These are phyloP conservation scores for Diprion similis DNA, from an alignment of 1,140 invertebrate species.

Conservation along the genomic window DNA sequence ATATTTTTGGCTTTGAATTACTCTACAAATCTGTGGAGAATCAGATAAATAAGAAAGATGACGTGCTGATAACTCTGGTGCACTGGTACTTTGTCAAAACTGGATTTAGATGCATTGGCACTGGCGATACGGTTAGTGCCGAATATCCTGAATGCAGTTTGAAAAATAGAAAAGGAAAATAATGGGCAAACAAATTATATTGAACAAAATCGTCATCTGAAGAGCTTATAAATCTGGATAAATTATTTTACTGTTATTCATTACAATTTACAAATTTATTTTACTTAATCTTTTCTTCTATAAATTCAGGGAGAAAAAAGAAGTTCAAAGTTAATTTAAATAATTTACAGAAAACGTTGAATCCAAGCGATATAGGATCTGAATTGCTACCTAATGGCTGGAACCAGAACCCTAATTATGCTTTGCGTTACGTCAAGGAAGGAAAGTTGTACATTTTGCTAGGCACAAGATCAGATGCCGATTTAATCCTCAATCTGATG, in stretches of 20 bases:
- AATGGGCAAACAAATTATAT: not conserved
- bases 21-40: constrained; percentile 68
- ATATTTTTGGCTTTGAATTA: constrained; percentile 76
- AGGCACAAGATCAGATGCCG: constrained; percentile 68
- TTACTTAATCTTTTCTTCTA: constrained; percentile 17
- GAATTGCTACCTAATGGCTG: constrained; percentile 75
- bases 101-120: constrained; percentile 75
- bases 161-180: not conserved
- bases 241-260: constrained; percentile 5
- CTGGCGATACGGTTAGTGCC: constrained; percentile 70
- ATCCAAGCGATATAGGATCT: constrained; percentile 66
- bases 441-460: constrained; percentile 72
- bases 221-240: not conserved
- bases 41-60: constrained; percentile 71
- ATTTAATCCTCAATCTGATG: constrained; percentile 71
- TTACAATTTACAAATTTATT: constrained; percentile 6
- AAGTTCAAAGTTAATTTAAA: not conserved
- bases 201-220: no score
- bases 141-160: not conserved
- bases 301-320: constrained; percentile 8
- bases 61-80: constrained; percentile 72
- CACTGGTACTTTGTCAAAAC: constrained; percentile 77
- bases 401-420: constrained; percentile 69
- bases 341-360: constrained; percentile 65
- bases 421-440: constrained; percentile 71